A percentile compares a stretch with the other conserved stretches of the same genome.
Conservation (phyloP, 2,888 invertebrate genomes). For the Pachliopta kotzebuea region DNA sequence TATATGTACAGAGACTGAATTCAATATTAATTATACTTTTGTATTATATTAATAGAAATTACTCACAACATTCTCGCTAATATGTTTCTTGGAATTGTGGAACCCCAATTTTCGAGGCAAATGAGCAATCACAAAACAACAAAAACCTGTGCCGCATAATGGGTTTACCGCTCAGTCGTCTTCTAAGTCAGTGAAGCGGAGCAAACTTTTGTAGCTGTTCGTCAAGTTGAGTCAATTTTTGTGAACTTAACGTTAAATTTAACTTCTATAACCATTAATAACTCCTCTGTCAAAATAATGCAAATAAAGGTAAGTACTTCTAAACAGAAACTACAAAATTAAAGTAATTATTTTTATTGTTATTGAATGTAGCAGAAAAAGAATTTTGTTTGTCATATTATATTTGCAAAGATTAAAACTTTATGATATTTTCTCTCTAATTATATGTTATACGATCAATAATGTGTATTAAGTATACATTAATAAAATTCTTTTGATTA, state of each 20-base stretch:
- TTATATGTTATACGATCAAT: too few relatives aligned
- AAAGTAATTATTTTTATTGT: too few relatives aligned
- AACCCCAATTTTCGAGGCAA: slow-evolving; percentile 23
- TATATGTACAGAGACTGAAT: too few relatives aligned
- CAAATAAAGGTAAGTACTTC: slow-evolving; percentile 1
- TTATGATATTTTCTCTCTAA: neutral
- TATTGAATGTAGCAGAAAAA: too few relatives aligned
- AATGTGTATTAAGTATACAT: neutral
- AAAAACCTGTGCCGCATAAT: slow-evolving; percentile 16
- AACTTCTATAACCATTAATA: neutral
- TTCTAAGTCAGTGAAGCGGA: slow-evolving; percentile 20
- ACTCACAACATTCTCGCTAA: neutral
- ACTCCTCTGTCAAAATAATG: neutral
- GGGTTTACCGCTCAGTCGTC: slow-evolving; percentile 19
- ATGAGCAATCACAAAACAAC: slow-evolving; percentile 8
- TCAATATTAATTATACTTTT: neutral
- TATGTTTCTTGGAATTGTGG: neutral
- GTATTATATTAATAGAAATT: neutral
- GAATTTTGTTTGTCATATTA: too few relatives aligned
- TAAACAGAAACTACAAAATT: neutral
- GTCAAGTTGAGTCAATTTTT: slow-evolving; percentile 3
- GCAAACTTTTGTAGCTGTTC: slow-evolving; percentile 8
- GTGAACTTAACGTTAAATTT: neutral
- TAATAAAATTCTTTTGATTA: too few relatives aligned
- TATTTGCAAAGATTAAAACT: too few relatives aligned